Evolutionary conservation across 2,888 invertebrate species (phyloP), one percentile per base, ranked within the genome.

Genomic region (Cataglyphis cursor): DNA sequence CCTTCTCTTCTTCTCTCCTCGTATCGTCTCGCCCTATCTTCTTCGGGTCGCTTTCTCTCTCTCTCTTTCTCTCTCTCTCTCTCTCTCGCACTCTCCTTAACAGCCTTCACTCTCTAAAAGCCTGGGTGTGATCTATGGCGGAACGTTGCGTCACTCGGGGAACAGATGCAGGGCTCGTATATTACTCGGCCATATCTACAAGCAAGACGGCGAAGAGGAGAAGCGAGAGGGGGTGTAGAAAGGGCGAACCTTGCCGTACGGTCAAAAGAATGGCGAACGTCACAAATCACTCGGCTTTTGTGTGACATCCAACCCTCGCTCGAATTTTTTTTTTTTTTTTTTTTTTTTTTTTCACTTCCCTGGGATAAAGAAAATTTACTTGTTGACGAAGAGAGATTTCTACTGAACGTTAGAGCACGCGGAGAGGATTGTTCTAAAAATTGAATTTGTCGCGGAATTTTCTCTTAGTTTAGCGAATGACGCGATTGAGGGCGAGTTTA

Each of bases 61-160:
- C 64, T 83, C 93, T 65, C 80, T 84, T 48, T 81, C 64, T 83
- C 93, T 65, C 80, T 84, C 85, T 57, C 38, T 68, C 85, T 65
- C 80, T 84, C 54, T 81, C 64, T 83, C 93, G 94, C 83, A 61
- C 84, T 83, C 87, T 84, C 85, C 85, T 87, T 95, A 95, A 95
- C 95, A 96, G 95, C 96, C 95, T 96, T 96, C 96, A 95, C 95
- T 96, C 96, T 94, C 94, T 96, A 96, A 96, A 96, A 96, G 96
- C 96, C 95, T 95, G 95, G 94, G 94, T 94, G 95, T 96, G 96
- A 96, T 96, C 96, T 96, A 96, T 96, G 96, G 96, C 96, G 95
- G 96, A 96, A 96, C 96, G 96, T 96, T 96, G 96, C 96, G 96
- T 96, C 96, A 96, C 95, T 96, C 94, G 93, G 92, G 93, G 94